Conservation (phyloP, 2,113 vertebrate genomes). For the Seriola rivoliana region DNA sequence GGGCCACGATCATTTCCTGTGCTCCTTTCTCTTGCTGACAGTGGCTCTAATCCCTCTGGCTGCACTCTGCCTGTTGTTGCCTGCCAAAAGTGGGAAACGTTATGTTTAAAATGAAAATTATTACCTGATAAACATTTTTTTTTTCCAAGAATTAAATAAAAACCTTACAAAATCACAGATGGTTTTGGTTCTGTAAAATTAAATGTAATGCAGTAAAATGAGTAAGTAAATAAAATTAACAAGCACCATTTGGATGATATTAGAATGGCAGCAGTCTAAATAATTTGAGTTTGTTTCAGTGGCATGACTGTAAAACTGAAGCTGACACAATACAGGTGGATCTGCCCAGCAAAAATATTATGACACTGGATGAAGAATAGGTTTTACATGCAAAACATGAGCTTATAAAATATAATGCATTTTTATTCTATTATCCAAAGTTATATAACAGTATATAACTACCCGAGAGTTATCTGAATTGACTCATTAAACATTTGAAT, state of each 20-base stretch:
- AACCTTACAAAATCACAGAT: neutral
- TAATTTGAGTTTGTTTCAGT: neutral
- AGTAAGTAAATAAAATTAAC: conserved; percentile 13
- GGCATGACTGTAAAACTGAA: conserved; percentile 12
- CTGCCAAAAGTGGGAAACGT: conserved; percentile 37
- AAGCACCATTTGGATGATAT: neutral
- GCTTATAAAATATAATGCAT: neutral
- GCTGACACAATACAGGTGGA: conserved; percentile 28
- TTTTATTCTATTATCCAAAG: neutral
- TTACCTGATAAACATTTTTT: neutral
- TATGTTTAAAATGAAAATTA: conserved; percentile 38
- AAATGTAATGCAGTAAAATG: conserved; percentile 12
- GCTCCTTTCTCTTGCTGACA: conserved; percentile 77
- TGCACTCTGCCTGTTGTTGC: conserved; percentile 49
- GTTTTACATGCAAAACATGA: neutral
- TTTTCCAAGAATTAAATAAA: conserved; percentile 3
- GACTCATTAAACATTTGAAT: too few species aligned
- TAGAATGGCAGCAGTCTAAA: conserved; percentile 21
- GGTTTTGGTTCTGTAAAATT: conserved; percentile 13
- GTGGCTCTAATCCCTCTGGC: conserved; percentile 74
- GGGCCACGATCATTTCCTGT: conserved; percentile 81
- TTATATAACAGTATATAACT: neutral
- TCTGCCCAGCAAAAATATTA: conserved; percentile 6
- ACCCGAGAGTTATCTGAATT: too few species aligned
- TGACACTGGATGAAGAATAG: neutral